Evolutionary conservation across 2,113 vertebrate species (phyloP), one percentile per base, ranked within the genome.

Genomic region (Zosterops pallidus): DNA sequence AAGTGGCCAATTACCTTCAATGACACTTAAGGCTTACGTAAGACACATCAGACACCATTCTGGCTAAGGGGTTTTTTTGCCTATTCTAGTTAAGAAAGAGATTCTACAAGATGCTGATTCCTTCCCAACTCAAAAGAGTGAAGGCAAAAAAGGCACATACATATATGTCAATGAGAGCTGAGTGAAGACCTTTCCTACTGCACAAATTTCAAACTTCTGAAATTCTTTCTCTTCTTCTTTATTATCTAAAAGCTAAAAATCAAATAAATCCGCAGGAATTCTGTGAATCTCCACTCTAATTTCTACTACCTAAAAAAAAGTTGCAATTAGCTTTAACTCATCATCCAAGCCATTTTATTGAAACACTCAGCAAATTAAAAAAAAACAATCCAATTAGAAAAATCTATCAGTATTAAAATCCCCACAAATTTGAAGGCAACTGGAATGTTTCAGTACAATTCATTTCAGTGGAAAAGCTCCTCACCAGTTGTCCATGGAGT

Each of bases 401-500:
- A 92, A 56, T 9, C 14, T 71, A 39, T 17, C 0, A 2, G 10
- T 39, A 55, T n/a, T 87, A 84, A 46, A 72, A 60, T 44, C 62
- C 13, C 41, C 33, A 55, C 52, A 94, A 60, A 44, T 21, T n/a
- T 93, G 9, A 62, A 64, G 39, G 56, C 74, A 71, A 20, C 7
- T 46, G 53, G 31, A 74, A 64, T 69, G 47, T 70, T 89, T 69
- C 47, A 74, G 57, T 57, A 65, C 33, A 78, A 82, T 21, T 55
- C 18, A 33, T 31, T 29, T 72, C 62, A 86, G 31, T 31, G 16
- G 13, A 72, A 89, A 87, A 95, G 28, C 25, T 83, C 25, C 52
- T 55, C 20, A 53, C 10, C 1, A 2, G 14, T 1, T 64, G 22
- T 33, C 44, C n/a, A 31, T 0, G 0, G 22, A 25, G 28, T 50